Percentiles rank a stretch among this genome's conserved stretches.
phyloP scores from a whole-genome alignment of 2,113 vertebrate genomes.

The Ciconia boyciana region DNA sequence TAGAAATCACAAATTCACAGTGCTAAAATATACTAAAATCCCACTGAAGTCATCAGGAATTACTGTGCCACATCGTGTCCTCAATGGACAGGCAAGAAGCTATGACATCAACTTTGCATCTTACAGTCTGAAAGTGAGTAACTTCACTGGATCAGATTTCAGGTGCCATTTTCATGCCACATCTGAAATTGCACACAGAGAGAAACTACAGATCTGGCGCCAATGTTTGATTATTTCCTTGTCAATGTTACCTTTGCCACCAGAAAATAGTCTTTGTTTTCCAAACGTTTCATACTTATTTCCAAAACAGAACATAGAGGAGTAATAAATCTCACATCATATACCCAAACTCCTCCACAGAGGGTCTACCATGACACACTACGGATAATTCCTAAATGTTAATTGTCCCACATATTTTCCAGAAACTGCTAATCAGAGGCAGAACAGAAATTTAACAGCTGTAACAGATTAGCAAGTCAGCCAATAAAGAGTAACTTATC shows the following conservation, averaged over 20 bases:
- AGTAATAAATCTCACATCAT: background rate
- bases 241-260: background rate
- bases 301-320: background rate
- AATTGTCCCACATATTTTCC: background rate
- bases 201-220: background rate
- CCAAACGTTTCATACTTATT: background rate
- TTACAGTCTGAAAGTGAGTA: no score
- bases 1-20: background rate
- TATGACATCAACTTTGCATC: background rate
- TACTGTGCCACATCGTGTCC: background rate
- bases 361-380: background rate
- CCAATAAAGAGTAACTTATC: background rate
- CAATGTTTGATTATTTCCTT: background rate
- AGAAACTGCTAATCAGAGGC: background rate
- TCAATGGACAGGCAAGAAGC: background rate
- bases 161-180: background rate
- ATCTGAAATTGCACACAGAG: rapidly evolving
- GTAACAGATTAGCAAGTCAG: background rate
- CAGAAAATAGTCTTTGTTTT: background rate
- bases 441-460: background rate
- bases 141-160: background rate
- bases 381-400: background rate
- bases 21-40: background rate
- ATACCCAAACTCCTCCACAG: background rate
- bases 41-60: background rate